Evolutionary conservation across 2,888 invertebrate genomes (phyloP).

Genomic region (Volucella inflata): DNA sequence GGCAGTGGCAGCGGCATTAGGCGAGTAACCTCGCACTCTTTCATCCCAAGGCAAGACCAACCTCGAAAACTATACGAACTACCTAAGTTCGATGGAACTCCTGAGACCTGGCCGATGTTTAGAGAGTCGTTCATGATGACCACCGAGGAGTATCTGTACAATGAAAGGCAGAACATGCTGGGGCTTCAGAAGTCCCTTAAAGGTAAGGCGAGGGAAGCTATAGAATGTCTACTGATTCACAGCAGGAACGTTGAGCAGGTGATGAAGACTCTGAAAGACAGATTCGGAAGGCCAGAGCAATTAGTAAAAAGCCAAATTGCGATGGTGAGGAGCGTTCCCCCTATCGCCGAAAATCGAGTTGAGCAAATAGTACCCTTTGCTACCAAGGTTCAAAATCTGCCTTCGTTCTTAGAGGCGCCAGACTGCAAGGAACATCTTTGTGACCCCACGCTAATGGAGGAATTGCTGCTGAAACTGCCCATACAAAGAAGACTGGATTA

Average conservation of each 20-base stretch:
- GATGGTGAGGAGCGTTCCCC: conserved; percentile 1
- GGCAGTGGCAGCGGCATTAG: not conserved
- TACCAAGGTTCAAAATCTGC: conserved; percentile 50
- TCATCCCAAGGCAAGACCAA: not conserved
- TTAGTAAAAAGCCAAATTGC: conserved; percentile 34
- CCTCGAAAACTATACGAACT: not conserved
- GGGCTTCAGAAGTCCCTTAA: conserved; percentile 33
- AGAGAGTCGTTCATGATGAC: not conserved
- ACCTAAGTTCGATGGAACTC: not conserved
- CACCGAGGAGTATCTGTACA: not conserved
- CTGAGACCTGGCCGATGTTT: not conserved
- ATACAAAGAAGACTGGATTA: conserved; percentile 52
- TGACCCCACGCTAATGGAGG: conserved; percentile 54
- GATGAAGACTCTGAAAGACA: conserved; percentile 9
- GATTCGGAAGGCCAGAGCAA: conserved; percentile 12
- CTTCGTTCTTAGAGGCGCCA: conserved; percentile 39
- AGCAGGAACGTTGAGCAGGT: conserved; percentile 16
- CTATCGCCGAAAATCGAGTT: conserved; percentile 10
- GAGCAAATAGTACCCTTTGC: conserved; percentile 38
- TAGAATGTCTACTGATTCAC: conserved; percentile 39
- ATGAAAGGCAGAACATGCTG: not conserved
- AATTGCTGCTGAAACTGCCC: conserved; percentile 49
- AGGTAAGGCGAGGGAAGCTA: conserved; percentile 39
- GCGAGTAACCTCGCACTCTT: not conserved
- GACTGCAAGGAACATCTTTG: conserved; percentile 40